Percentiles rank a stretch among this genome's conserved stretches.
These are phyloP conservation scores for Diachasmimorpha longicaudata DNA, from an alignment of 1,140 invertebrate genomes.

Conservation along the genomic window DNA sequence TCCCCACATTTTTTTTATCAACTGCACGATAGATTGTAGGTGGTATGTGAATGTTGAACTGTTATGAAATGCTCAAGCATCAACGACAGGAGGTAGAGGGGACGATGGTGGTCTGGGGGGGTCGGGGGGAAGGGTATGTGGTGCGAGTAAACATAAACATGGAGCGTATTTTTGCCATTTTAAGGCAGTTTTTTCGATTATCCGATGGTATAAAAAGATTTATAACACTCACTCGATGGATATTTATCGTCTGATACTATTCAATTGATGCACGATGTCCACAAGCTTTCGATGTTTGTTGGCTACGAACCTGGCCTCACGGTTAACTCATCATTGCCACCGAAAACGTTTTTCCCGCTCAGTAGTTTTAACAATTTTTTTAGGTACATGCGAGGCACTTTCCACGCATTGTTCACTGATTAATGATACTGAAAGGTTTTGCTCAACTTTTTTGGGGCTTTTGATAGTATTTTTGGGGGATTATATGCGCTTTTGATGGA, in stretches of 20 bases:
- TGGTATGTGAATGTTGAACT: slow-evolving; percentile 11
- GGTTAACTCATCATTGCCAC: slow-evolving; percentile 47
- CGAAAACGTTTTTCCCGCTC: slow-evolving; percentile 32
- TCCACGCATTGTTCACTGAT: background rate
- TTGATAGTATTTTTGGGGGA: background rate
- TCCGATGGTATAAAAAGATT: background rate
- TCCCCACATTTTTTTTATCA: background rate
- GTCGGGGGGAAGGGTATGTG: slow-evolving; percentile 40
- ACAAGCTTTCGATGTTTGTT: slow-evolving; percentile 6
- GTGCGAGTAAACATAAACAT: slow-evolving; percentile 57
- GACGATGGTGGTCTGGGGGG: slow-evolving; percentile 28
- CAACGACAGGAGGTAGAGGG: slow-evolving; percentile 29
- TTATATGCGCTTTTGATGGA: slow-evolving; percentile 31
- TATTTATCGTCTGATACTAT: background rate
- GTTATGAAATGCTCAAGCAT: slow-evolving; percentile 24
- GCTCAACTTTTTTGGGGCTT: background rate
- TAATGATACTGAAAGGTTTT: background rate
- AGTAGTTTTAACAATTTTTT: background rate
- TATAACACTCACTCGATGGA: background rate
- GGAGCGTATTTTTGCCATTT: slow-evolving; percentile 30
- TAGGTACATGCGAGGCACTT: background rate
- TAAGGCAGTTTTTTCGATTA: background rate
- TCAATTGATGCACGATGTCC: background rate
- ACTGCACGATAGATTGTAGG: background rate
- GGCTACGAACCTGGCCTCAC: slow-evolving; percentile 6